Percentiles rank a stretch among this genome's conserved stretches.
phyloP scores from a whole-genome alignment of 2,113 vertebrate species.

The Romanogobio albipinnatus region DNA sequence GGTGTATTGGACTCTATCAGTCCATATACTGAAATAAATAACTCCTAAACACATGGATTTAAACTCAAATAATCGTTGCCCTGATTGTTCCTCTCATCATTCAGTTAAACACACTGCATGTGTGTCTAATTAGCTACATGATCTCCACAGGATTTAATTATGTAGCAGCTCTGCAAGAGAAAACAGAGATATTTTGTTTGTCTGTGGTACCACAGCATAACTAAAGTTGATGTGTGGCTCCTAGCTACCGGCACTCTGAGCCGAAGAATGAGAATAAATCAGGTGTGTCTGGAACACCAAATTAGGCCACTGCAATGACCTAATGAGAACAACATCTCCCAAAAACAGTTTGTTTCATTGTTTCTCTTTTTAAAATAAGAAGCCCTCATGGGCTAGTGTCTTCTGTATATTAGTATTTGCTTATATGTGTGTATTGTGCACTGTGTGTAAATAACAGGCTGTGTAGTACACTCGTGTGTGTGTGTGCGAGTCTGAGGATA shows the following conservation, averaged over 20 bases:
- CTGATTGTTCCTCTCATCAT: slow-evolving; percentile 33
- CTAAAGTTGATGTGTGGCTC: slow-evolving; percentile 24
- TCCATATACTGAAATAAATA: background rate
- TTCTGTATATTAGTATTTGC: slow-evolving; percentile 27
- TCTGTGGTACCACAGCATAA: slow-evolving; percentile 34
- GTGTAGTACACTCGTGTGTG: background rate
- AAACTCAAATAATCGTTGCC: background rate
- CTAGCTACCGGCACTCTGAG: slow-evolving; percentile 10
- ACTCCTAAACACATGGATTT: background rate
- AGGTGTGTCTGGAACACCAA: slow-evolving; percentile 35
- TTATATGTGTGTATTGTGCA: slow-evolving; percentile 22
- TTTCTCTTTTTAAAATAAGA: slow-evolving; percentile 28
- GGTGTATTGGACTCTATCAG: background rate
- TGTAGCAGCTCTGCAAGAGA: slow-evolving; percentile 29
- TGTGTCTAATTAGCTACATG: slow-evolving; percentile 41
- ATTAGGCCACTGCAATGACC: slow-evolving; percentile 36
- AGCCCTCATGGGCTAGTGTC: background rate
- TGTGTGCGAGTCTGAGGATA: background rate
- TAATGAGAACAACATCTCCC: slow-evolving; percentile 30
- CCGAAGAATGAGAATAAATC: background rate
- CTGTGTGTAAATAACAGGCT: background rate
- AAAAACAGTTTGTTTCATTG: slow-evolving; percentile 14
- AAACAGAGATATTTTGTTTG: slow-evolving; percentile 23
- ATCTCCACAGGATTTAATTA: slow-evolving; percentile 42
- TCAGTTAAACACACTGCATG: slow-evolving; percentile 43